These are phyloP conservation scores for Pasiphila rectangulata DNA, from an alignment of 2,888 invertebrate species.

Conservation along the genomic window DNA sequence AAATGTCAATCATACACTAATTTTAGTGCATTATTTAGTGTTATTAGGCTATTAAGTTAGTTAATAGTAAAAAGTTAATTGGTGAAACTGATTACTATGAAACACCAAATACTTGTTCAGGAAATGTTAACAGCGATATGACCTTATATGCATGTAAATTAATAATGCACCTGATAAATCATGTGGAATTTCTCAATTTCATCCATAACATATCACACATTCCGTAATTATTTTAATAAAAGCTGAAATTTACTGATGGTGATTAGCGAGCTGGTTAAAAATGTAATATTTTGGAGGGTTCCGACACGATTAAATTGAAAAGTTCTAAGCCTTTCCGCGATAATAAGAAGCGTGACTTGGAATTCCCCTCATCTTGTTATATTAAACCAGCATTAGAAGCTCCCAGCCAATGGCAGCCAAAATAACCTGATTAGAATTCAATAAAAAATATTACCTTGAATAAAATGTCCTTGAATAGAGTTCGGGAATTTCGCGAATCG, in stretches of 20 bases:
- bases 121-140: too few species aligned
- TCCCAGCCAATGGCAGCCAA: slow-evolving; percentile 15
- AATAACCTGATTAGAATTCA: slow-evolving; percentile 20
- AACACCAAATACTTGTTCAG: too few species aligned
- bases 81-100: too few species aligned
- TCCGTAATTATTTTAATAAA: background rate
- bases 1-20: too few species aligned
- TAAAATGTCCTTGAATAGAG: slow-evolving; percentile 19
- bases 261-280: slow-evolving; percentile 23
- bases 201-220: too few species aligned
- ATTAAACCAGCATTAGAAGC: slow-evolving; percentile 48
- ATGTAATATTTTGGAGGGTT: slow-evolving; percentile 63
- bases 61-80: too few species aligned
- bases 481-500: slow-evolving; percentile 8
- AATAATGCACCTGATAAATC: too few species aligned
- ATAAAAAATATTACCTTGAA: slow-evolving; percentile 24
- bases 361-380: slow-evolving; percentile 68
- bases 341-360: slow-evolving; percentile 76
- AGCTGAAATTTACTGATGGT: background rate
- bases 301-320: slow-evolving; percentile 75
- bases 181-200: too few species aligned
- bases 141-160: too few species aligned
- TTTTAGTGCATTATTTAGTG: too few species aligned
- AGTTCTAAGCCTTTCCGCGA: slow-evolving; percentile 58
- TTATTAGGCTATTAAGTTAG: too few species aligned